A percentile compares a stretch with the other conserved stretches of the same genome.
Evolutionary conservation across 2,888 invertebrate species (phyloP).

Genomic region (Tuta absoluta): DNA sequence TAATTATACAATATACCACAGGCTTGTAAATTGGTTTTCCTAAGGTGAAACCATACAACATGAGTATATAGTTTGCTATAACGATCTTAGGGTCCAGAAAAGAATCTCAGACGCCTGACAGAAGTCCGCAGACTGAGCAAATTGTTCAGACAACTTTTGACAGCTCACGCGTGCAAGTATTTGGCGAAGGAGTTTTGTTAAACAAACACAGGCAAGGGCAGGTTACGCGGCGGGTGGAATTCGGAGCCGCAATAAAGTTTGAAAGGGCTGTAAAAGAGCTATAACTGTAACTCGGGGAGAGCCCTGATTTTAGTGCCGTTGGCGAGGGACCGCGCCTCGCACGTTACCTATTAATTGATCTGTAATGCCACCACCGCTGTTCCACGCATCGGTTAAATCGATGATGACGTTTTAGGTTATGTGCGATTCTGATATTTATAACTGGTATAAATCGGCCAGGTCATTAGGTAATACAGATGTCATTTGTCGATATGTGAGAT

Average conservation of each 20-base stretch:
- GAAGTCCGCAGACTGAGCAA: constrained; percentile 16
- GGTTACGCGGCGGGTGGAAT: constrained; percentile 60
- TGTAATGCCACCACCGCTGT: constrained; percentile 43
- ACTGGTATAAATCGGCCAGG: background rate
- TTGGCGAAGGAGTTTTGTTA: constrained; percentile 57
- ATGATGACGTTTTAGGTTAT: background rate
- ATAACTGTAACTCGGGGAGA: constrained; percentile 77
- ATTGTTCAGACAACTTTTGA: constrained; percentile 25
- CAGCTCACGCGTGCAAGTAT: constrained; percentile 34
- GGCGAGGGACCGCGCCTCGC: constrained; percentile 62
- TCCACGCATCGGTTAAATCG: constrained; percentile 27
- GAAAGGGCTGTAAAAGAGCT: constrained; percentile 80
- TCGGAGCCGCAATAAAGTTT: constrained; percentile 78
- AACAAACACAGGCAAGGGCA: constrained; percentile 66
- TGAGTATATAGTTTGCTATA: background rate
- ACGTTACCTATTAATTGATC: constrained; percentile 77
- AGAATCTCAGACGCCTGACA: constrained; percentile 4
- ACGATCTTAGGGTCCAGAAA: no score
- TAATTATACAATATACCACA: no score
- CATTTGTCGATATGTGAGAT: no score
- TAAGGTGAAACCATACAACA: background rate
- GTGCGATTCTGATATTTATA: background rate
- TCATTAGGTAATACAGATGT: no score
- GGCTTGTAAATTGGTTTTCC: no score
- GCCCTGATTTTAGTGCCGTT: constrained; percentile 77